Conservation (phyloP, 2,888 invertebrate species). For the Campoletis raptor region DNA sequence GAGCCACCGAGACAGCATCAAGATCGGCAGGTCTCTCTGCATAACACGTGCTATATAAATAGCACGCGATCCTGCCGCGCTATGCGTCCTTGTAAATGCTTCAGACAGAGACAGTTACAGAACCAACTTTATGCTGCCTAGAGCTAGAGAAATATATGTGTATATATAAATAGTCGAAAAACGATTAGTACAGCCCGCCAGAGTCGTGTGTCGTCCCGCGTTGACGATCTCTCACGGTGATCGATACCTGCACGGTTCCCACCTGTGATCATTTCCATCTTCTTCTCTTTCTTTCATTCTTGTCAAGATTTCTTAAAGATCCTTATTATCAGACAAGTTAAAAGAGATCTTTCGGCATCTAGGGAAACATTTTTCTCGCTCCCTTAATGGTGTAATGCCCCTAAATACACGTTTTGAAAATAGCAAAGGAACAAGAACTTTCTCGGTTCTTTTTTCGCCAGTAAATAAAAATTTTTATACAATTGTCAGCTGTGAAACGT, state of each 20-base stretch:
- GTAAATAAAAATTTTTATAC: too few species aligned
- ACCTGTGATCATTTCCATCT: constrained; percentile 49
- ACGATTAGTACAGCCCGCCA: constrained; percentile 58
- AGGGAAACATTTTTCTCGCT: not conserved
- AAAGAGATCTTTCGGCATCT: constrained; percentile 1
- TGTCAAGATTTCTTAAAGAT: constrained; percentile 14
- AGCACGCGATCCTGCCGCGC: constrained; percentile 57
- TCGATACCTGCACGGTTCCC: constrained; percentile 56
- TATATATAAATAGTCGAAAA: constrained; percentile 18
- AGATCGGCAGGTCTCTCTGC: constrained; percentile 60
- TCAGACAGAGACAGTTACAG: not conserved
- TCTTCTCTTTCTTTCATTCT: constrained; percentile 27
- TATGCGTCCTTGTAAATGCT: constrained; percentile 47
- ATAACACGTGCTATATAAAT: constrained; percentile 65
- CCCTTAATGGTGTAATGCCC: not conserved
- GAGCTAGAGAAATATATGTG: constrained; percentile 39
- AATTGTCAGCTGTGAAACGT: too few species aligned
- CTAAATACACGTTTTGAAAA: not conserved
- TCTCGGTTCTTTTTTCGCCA: not conserved
- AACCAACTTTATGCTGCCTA: constrained; percentile 26
- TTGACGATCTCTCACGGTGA: constrained; percentile 64
- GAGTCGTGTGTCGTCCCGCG: constrained; percentile 42
- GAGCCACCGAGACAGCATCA: constrained; percentile 23
- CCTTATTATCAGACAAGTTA: not conserved
- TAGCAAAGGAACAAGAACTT: not conserved